phyloP scores from a whole-genome alignment of 2,113 vertebrate genomes.

The Melanostigma gelatinosum region DNA sequence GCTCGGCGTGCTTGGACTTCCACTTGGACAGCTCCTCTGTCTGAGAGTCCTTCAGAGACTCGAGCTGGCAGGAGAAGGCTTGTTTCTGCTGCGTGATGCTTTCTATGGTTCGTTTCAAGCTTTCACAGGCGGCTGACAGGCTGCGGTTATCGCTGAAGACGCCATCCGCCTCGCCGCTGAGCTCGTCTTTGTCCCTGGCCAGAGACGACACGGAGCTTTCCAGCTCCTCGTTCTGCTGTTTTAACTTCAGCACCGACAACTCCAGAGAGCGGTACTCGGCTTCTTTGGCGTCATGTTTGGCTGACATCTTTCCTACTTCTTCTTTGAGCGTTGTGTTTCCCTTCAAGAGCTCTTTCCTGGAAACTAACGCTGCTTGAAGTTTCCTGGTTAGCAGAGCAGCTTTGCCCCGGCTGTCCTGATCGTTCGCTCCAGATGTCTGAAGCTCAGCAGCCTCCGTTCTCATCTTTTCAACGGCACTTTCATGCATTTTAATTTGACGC shows the following conservation, averaged over 20 bases:
- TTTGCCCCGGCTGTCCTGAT: slow-evolving; percentile 70
- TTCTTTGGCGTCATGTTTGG: slow-evolving; percentile 74
- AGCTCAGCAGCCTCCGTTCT: slow-evolving; percentile 55
- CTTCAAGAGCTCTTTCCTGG: slow-evolving; percentile 87
- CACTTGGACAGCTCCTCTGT: slow-evolving; percentile 89
- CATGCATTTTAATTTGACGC: slow-evolving; percentile 64
- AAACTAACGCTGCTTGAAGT: slow-evolving; percentile 88
- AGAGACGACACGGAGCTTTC: slow-evolving; percentile 29
- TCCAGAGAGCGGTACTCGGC: slow-evolving; percentile 67
- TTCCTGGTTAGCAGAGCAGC: slow-evolving; percentile 84
- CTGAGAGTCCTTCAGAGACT: slow-evolving; percentile 89
- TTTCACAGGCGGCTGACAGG: slow-evolving; percentile 87
- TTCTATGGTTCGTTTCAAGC: slow-evolving; percentile 89
- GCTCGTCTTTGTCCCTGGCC: slow-evolving; percentile 73
- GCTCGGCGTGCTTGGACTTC: slow-evolving; percentile 87
- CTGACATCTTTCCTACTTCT: slow-evolving; percentile 68
- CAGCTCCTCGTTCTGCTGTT: slow-evolving; percentile 70
- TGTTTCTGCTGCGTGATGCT: slow-evolving; percentile 90
- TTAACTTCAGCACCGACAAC: slow-evolving; percentile 68
- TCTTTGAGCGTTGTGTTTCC: slow-evolving; percentile 84
- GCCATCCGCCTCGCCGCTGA: slow-evolving; percentile 74
- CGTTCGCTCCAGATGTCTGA: slow-evolving; percentile 68
- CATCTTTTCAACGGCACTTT: slow-evolving; percentile 64
- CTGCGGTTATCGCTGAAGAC: slow-evolving; percentile 85
- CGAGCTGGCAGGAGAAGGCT: slow-evolving; percentile 89